Evolutionary conservation across 2,888 invertebrate species (phyloP), one percentile per base, ranked within the genome.

Genomic region (Brachyptera putata): DNA sequence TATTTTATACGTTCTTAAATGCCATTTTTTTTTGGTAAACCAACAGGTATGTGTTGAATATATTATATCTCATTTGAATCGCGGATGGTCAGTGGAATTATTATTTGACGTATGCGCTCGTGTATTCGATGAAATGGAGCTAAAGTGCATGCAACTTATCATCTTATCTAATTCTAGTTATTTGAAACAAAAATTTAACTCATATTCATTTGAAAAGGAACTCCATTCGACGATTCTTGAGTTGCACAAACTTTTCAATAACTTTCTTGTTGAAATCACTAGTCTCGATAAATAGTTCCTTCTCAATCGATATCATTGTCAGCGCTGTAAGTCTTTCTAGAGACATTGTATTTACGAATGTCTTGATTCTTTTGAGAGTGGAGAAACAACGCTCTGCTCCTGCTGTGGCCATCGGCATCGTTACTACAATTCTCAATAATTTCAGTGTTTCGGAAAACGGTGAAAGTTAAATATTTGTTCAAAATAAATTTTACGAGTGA

Each of bases 321-420:
- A 70, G 61, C 7, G 68, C 67, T 36, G 56, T 62, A 22, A 70
- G 60, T 49, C 68, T 58, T 7, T 30, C 34, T 30, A 30, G 34
- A 5, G 34, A 30, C 34, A 30, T 30, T 5, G 34, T 30, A 34
- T 30, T 30, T 30, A 30, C 11, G 11, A 30, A 30, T 5, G 34
- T 30, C 34, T 30, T 30, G 11, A 30, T 30, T 30, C 34, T 34
- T 30, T 30, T 30, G 34, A 30, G 34, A 5, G 64, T 61, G 14
- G 68, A 67, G 57, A 68, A 67, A 58, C 62, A 64, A 30, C 66
- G 60, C 63, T 68, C 69, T 3, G 61, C 61, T 62, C 70, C 69
- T 30, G 67, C 36, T 36, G 68, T 65, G 30, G 65, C 60, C 68
- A 70, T 69, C 3, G 70, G 70, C 11, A 63, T 68, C 37, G 70